Base-by-base conservation (phyloP, 1,140 invertebrate species). In the Eumeta japonica region DNA sequence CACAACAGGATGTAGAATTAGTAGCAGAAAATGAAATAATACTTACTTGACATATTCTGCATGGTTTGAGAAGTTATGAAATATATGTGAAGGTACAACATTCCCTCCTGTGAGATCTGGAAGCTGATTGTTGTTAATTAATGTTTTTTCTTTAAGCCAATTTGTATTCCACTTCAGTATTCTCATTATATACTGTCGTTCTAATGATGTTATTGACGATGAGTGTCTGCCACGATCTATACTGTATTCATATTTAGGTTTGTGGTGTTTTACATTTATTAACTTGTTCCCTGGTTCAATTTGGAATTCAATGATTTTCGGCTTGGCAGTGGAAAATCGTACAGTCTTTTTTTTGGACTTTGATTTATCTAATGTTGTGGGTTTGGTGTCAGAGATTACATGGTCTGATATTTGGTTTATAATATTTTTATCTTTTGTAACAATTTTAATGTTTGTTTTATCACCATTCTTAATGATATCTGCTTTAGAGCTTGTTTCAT, bases 201-300 rank as follows among this genome's bases (percentile, higher is more conserved):
- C 59, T 19, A 65, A 39, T 19, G 68, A 68, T 43, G 57, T 62
- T 14, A 55, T 33, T 14, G 58, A 58, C 35, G 48, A 50, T 24
- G 58, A 48, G 10, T 41, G 47, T 11, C 42, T 33, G 29, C 62
- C 57, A 36, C 17, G 65, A 42, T 32, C 52, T 38, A 10, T 50
- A 62, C 45, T 63, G 68, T 0, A 61, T 46, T 24, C 43, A 55
- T n/a, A n/a, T n/a, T n/a, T n/a, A n/a, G n/a, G n/a, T n/a, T n/a
- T n/a, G n/a, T n/a, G n/a, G n/a, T n/a, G n/a, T 38, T 52, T 62
- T 2, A 56, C 71, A 36, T 61, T 62, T 28, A 58, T 62, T 55
- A 74, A 51, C 48, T 45, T 56, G 42, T 71, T 65, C 9, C 68
- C 66, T 37, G 57, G 57, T 43, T 68, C 62, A 45, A 71, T 73